Conservation (phyloP, 2,797 vertebrate species). For the Micromesistius poutassou region DNA sequence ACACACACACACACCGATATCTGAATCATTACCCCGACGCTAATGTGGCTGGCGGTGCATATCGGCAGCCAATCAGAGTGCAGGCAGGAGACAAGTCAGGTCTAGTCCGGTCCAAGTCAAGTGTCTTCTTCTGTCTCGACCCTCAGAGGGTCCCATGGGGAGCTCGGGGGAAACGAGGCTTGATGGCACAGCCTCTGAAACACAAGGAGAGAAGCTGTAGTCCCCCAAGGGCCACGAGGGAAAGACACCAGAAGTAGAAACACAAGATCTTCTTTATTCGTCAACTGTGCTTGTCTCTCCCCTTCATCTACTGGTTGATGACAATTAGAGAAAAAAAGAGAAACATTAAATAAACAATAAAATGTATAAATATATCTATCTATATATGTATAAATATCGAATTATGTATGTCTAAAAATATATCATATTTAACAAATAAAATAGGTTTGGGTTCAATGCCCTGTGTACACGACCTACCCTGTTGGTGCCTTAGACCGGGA, state of each 20-base stretch:
- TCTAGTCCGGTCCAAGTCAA: background rate
- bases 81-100: constrained; percentile 8
- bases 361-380: no score
- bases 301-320: no score
- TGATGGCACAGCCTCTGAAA: background rate
- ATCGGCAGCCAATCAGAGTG: constrained; percentile 53
- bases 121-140: background rate
- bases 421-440: no score
- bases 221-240: no score
- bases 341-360: background rate
- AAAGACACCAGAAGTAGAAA: background rate
- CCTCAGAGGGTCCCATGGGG: background rate
- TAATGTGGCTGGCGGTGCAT: constrained; percentile 65
- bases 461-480: no score
- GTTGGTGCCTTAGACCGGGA: no score
- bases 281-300: background rate
- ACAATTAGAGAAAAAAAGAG: background rate
- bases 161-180: background rate
- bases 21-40: constrained; percentile 65
- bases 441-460: no score
- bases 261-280: background rate
- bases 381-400: no score
- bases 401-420: no score
- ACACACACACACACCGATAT: constrained; percentile 70
- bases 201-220: background rate